Conservation (phyloP, 2,113 vertebrate species). For the Gobio gobio region DNA sequence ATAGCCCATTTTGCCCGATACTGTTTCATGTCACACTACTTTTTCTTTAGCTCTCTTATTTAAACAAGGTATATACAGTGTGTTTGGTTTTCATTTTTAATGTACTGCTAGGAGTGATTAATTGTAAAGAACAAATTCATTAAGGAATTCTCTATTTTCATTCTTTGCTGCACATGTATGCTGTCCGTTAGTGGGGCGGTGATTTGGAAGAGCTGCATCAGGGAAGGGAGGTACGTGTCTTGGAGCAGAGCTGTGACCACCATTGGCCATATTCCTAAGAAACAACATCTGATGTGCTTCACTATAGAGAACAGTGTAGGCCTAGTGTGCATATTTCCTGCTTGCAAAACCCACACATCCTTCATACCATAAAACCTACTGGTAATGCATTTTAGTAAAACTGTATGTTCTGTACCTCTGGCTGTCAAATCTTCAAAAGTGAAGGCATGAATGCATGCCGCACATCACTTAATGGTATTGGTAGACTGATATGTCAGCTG, state of each 20-base stretch:
- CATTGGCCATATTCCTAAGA: background rate
- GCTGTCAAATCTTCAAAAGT: background rate
- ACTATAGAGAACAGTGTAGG: background rate
- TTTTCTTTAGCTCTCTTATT: background rate
- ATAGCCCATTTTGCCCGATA: background rate
- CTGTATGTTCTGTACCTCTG: background rate
- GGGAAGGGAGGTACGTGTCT: constrained; percentile 64
- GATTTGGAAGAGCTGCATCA: constrained; percentile 62
- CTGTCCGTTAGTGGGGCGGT: constrained; percentile 49
- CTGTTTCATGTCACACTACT: background rate
- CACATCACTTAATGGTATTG: background rate
- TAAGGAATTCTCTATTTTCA: background rate
- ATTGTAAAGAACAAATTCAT: background rate
- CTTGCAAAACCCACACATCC: background rate
- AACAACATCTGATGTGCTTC: background rate
- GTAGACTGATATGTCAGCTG: background rate
- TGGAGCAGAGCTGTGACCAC: background rate
- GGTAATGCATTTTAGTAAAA: background rate
- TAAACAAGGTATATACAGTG: background rate
- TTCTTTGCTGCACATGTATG: constrained; percentile 30
- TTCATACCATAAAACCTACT: background rate
- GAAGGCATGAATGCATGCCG: background rate
- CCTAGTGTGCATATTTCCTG: background rate
- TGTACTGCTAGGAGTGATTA: background rate
- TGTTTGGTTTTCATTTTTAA: background rate